Evolutionary conservation across 2,797 vertebrate species (phyloP), one percentile per base, ranked within the genome.

Genomic region (Cirrhinus mrigala): DNA sequence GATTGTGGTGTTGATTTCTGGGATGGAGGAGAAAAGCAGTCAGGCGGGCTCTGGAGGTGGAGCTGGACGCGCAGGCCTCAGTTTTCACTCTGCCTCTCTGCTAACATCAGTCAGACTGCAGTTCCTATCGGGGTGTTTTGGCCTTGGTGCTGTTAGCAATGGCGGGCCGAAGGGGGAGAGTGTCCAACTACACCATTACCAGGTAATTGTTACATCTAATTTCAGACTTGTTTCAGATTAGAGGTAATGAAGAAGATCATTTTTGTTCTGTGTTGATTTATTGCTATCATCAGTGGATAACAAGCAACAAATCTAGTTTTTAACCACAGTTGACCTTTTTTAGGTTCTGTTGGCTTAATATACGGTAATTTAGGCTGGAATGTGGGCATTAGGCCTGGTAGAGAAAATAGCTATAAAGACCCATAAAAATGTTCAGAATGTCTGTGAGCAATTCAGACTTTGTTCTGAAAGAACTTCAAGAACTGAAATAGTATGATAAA

Each of bases 11-110:
- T 90, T 99, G 48, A 96, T 99, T 15, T 98, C 97, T 54, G 97
- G 98, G 56, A 99, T 99, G 98, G 98, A 99, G 89, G 98, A 99
- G 91, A 99, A 99, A 88, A 95, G 96, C 87, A 96, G 95, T 85
- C 90, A 96, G 82, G 92, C 94, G 0, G 89, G 94, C 14, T 88
- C 89, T 24, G 91, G 94, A 24, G 94, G 66, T 29, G 85, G 74
- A 69, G 40, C 64, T 52, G 86, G 74, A 20, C 75, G 50, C 71
- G 92, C 94, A 16, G 90, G 94, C 50, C 52, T 94, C 0, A 92
- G 94, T 85, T 98, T 99, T 93, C 98, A 97, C 91, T 98, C 98
- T 0, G 96, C 97, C 18, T 96, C 96, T 0, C 93, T 99, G 82
- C 97, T 99, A 82, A 99, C 98, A 4, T 99, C 98, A 6, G 98